phyloP scores from a whole-genome alignment of 2,888 invertebrate genomes.

The Cetonia aurata region DNA sequence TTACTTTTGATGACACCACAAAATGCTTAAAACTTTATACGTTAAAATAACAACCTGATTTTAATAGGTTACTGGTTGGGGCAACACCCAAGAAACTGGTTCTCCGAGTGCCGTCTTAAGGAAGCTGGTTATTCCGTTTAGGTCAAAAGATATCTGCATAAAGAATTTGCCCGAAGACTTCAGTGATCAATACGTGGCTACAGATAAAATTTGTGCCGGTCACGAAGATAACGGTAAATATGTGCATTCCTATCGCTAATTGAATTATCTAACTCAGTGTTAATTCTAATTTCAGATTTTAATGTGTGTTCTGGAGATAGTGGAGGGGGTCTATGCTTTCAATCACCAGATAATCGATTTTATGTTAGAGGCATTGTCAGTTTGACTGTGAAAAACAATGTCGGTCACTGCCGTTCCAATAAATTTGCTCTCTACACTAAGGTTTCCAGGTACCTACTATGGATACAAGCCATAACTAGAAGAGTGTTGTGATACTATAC shows the following conservation, averaged over 20 bases:
- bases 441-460: slow-evolving; percentile 57
- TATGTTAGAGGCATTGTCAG: slow-evolving; percentile 66
- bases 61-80: slow-evolving; percentile 8
- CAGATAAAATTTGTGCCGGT: slow-evolving; percentile 10
- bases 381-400: slow-evolving; percentile 56
- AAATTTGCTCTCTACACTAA: slow-evolving; percentile 62
- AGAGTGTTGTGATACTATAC: not conserved
- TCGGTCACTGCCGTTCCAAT: slow-evolving; percentile 56
- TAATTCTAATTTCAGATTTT: slow-evolving; percentile 57
- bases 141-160: not conserved
- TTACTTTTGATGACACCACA: no score
- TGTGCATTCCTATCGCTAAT: not conserved
- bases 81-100: not conserved
- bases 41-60: not conserved
- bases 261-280: not conserved
- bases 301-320: slow-evolving; percentile 68
- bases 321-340: slow-evolving; percentile 66
- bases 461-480: slow-evolving; percentile 20
- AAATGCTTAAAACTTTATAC: no score
- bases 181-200: not conserved
- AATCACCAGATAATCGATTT: slow-evolving; percentile 56
- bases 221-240: slow-evolving; percentile 1
- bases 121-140: not conserved
- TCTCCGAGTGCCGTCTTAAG: not conserved
- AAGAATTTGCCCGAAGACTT: slow-evolving; percentile 2